phyloP scores from a whole-genome alignment of 2,113 vertebrate genomes.

The Cepphus grylle region DNA sequence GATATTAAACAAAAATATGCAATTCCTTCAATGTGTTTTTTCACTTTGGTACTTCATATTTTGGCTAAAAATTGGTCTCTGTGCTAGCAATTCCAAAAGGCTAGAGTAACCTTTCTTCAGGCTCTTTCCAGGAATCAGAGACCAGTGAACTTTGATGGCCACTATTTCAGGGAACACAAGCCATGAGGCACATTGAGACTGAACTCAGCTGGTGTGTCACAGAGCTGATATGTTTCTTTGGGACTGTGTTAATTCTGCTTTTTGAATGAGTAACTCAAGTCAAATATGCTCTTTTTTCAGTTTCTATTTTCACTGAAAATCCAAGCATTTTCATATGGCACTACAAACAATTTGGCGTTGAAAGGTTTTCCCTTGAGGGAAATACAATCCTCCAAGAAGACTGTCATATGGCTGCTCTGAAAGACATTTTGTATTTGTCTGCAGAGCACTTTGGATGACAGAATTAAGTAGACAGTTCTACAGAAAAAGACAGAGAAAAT shows the following conservation, averaged over 20 bases:
- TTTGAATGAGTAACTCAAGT: not conserved
- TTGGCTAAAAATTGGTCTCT: not conserved
- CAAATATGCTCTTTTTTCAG: not conserved
- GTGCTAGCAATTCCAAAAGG: not conserved
- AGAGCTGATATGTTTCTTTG: not conserved
- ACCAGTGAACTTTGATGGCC: not conserved
- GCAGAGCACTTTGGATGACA: not conserved
- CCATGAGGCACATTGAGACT: not conserved
- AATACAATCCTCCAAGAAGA: not conserved
- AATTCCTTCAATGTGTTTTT: not conserved
- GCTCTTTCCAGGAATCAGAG: not conserved
- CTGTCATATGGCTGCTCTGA: not conserved
- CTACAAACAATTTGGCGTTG: slow-evolving; percentile 3
- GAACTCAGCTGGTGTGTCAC: not conserved
- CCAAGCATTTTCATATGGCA: not conserved
- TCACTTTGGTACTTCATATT: not conserved
- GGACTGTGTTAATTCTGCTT: not conserved
- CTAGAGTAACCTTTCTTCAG: not conserved
- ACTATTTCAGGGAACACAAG: not conserved
- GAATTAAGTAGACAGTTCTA: not conserved
- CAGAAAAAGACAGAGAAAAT: not conserved
- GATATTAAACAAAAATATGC: not conserved
- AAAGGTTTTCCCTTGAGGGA: slow-evolving; percentile 10
- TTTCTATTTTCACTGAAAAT: slow-evolving; percentile 7
- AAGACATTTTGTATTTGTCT: slow-evolving; percentile 6